Percentiles rank a stretch among this genome's conserved stretches.
phyloP scores from a whole-genome alignment of 2,888 invertebrate species.

The Helicoverpa assulta region DNA sequence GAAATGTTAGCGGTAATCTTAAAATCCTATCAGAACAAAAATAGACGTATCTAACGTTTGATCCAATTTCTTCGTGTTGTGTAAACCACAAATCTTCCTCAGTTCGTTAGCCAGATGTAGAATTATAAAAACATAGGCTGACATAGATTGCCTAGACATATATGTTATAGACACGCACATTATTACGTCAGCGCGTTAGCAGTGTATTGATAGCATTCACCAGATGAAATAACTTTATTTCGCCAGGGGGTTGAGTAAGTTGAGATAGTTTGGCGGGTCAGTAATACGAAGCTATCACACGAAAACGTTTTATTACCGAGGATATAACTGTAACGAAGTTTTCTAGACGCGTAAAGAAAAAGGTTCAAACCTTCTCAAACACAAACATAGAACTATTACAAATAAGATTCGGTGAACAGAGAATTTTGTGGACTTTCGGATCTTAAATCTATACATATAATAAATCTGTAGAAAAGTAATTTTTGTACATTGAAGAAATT shows the following conservation, averaged over 20 bases:
- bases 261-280: constrained; percentile 20
- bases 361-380: neutral
- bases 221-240: constrained; percentile 56
- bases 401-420: neutral
- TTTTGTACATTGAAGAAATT: too few species aligned
- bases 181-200: constrained; percentile 50
- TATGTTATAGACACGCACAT: constrained; percentile 50
- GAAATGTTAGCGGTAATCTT: constrained; percentile 12
- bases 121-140: constrained; percentile 38
- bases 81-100: constrained; percentile 47
- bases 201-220: constrained; percentile 39
- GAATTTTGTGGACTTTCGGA: neutral
- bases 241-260: constrained; percentile 25
- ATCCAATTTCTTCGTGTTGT: constrained; percentile 34
- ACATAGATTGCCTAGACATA: constrained; percentile 37
- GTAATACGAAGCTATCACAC: constrained; percentile 28
- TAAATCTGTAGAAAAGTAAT: too few species aligned
- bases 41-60: constrained; percentile 18
- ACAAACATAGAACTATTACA: neutral
- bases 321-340: constrained; percentile 12
- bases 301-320: constrained; percentile 20
- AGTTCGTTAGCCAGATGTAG: constrained; percentile 39
- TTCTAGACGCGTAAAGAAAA: constrained; percentile 6
- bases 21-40: constrained; percentile 20
- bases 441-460: too few species aligned